A percentile compares a stretch with the other conserved stretches of the same genome.
Conservation (phyloP, 2,888 invertebrate genomes). For the Drosophila tripunctata region DNA sequence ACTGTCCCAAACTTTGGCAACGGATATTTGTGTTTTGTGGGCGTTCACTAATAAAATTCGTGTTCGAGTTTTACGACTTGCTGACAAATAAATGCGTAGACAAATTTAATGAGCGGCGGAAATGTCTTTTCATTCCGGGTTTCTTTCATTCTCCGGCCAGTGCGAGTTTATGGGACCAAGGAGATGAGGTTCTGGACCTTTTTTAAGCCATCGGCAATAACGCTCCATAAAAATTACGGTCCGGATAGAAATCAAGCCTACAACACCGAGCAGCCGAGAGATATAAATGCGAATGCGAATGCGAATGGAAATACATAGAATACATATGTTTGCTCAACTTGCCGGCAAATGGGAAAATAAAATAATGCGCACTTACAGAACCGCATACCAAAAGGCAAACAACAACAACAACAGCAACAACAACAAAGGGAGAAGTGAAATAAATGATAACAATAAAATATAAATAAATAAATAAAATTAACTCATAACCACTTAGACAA, state of each 20-base stretch:
- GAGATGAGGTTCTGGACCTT: slow-evolving; percentile 16
- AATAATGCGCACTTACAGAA: slow-evolving; percentile 47
- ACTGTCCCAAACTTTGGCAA: background rate
- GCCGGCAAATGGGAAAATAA: slow-evolving; percentile 39
- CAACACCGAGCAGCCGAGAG: slow-evolving; percentile 15
- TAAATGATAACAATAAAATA: slow-evolving; percentile 80
- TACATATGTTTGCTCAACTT: slow-evolving; percentile 34
- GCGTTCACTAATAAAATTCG: slow-evolving; percentile 63
- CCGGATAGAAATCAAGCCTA: slow-evolving; percentile 57
- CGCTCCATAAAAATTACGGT: slow-evolving; percentile 58
- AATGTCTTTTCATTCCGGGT: slow-evolving; percentile 68
- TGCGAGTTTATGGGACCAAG: slow-evolving; percentile 38
- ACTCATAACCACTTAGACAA: slow-evolving; percentile 79
- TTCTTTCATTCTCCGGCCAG: slow-evolving; percentile 24
- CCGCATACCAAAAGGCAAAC: slow-evolving; percentile 30
- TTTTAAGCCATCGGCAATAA: slow-evolving; percentile 53
- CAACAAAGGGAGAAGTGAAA: slow-evolving; percentile 51
- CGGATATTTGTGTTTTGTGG: slow-evolving; percentile 5
- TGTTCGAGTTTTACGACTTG: slow-evolving; percentile 76
- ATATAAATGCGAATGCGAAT: slow-evolving; percentile 11
- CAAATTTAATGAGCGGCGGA: slow-evolving; percentile 82
- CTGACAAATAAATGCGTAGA: slow-evolving; percentile 81
- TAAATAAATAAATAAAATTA: slow-evolving; percentile 81
- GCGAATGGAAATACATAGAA: slow-evolving; percentile 28
- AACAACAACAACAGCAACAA: slow-evolving; percentile 6